A percentile compares a stretch with the other conserved stretches of the same genome.
Evolutionary conservation across 2,888 invertebrate genomes (phyloP).

Genomic region (Eurois occulta): DNA sequence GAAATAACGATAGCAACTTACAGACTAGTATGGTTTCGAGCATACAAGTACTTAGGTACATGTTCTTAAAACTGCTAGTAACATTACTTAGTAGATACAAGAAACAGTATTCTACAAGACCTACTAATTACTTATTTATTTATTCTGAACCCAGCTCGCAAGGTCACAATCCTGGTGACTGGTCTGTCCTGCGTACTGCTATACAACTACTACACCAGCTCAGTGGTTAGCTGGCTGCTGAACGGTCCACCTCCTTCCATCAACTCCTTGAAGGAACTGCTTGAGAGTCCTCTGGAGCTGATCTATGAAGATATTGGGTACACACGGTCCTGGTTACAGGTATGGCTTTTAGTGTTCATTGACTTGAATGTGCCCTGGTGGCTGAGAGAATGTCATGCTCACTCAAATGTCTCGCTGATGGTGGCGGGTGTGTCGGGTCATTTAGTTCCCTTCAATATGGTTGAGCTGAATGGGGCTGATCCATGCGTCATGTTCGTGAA

Average conservation of each 20-base stretch:
- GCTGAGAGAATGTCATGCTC: too few relatives aligned
- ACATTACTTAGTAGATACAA: neutral
- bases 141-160: slow-evolving; percentile 73
- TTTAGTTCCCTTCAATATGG: too few relatives aligned
- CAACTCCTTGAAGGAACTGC: slow-evolving; percentile 86
- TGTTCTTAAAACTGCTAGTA: neutral
- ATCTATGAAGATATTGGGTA: slow-evolving; percentile 88
- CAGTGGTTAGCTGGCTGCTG: slow-evolving; percentile 90
- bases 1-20: neutral
- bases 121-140: neutral
- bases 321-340: slow-evolving; percentile 84
- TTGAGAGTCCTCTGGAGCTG: slow-evolving; percentile 87
- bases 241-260: slow-evolving; percentile 88
- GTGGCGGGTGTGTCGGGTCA: too few relatives aligned
- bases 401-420: too few relatives aligned
- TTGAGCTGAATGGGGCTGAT: too few relatives aligned
- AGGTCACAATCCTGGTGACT: slow-evolving; percentile 80
- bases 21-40: neutral
- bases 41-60: neutral
- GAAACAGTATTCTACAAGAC: neutral
- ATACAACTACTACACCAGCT: slow-evolving; percentile 91
- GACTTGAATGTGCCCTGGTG: too few relatives aligned
- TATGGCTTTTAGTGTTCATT: neutral
- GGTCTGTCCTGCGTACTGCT: slow-evolving; percentile 84
- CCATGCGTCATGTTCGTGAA: too few relatives aligned